phyloP scores from a whole-genome alignment of 37 sponge, comb jelly and placozoan genomes.

The Amphimedon queenslandica region DNA sequence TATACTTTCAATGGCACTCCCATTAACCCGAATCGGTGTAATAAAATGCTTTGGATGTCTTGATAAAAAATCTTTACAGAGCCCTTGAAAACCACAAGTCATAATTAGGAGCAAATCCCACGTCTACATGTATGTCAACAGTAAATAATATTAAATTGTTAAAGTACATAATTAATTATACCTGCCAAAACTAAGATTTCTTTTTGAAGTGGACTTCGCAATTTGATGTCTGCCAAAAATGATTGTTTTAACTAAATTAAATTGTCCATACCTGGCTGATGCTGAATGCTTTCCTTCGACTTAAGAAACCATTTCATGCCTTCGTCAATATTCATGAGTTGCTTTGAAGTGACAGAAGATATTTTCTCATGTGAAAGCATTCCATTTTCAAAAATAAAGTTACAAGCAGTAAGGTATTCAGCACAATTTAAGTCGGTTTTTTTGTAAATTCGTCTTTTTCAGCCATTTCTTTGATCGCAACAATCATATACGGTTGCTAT shows the following conservation, averaged over 20 bases:
- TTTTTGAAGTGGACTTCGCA: slow-evolving; percentile 18
- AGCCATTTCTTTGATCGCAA: slow-evolving; percentile 16
- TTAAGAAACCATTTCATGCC: slow-evolving; percentile 5
- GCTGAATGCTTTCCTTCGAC: background rate
- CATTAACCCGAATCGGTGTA: slow-evolving; percentile 3
- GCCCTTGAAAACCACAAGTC: slow-evolving; percentile 14
- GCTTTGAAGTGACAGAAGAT: background rate
- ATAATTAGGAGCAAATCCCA: slow-evolving; percentile 23
- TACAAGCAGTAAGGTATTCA: slow-evolving; percentile 21
- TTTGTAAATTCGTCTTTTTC: background rate
- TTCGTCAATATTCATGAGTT: background rate
- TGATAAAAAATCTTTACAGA: slow-evolving; percentile 15
- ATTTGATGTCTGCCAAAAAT: slow-evolving; percentile 5
- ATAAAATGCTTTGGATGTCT: slow-evolving; percentile 11
- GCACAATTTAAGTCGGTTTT: background rate
- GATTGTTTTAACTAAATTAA: background rate
- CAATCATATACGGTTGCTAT: slow-evolving; percentile 33
- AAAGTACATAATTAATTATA: background rate
- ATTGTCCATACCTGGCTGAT: background rate
- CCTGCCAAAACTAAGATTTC: slow-evolving; percentile 17
- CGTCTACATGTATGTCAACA: slow-evolving; percentile 7
- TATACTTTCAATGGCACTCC: slow-evolving; percentile 11
- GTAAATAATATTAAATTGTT: background rate
- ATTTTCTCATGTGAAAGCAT: slow-evolving; percentile 15
- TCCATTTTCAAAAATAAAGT: slow-evolving; percentile 15